Evolutionary conservation across 2,113 vertebrate genomes (phyloP).

Genomic region (Osmerus eperlanus): DNA sequence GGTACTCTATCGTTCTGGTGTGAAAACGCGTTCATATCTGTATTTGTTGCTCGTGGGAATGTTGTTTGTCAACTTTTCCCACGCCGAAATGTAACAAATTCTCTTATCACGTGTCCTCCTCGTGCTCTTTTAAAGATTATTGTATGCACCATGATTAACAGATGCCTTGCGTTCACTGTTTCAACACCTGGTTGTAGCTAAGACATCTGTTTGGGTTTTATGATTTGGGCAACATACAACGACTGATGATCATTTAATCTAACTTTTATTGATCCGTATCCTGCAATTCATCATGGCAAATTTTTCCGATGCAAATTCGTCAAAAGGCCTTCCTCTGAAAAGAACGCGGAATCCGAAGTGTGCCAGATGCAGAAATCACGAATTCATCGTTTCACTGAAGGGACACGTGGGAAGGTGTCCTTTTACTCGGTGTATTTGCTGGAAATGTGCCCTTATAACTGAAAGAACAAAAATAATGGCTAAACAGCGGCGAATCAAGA

Average conservation of each 20-base stretch:
- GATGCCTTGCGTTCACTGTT: neutral
- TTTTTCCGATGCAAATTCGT: neutral
- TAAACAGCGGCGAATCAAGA: slow-evolving; percentile 68
- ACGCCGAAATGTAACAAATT: slow-evolving; percentile 4
- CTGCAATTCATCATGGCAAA: neutral
- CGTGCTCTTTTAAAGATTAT: neutral
- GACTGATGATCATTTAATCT: neutral
- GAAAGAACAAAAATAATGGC: slow-evolving; percentile 81
- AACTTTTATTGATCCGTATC: neutral
- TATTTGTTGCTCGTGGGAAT: neutral
- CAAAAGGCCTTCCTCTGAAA: neutral
- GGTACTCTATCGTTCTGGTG: no score
- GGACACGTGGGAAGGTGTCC: slow-evolving; percentile 74
- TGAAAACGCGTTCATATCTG: no score
- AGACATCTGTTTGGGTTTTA: neutral
- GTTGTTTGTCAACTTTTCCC: neutral
- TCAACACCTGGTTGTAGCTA: neutral
- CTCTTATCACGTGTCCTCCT: slow-evolving; percentile 3
- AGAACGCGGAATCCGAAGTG: slow-evolving; percentile 71
- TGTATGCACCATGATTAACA: neutral
- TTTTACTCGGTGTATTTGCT: slow-evolving; percentile 75
- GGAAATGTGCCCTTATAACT: slow-evolving; percentile 75
- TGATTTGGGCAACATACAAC: neutral
- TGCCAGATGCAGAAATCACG: slow-evolving; percentile 78
- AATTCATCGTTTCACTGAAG: slow-evolving; percentile 75